Percentiles rank a stretch among this genome's conserved stretches.
Conservation (phyloP, 2,797 vertebrate genomes). For the Cryptoblepharus egeriae region DNA sequence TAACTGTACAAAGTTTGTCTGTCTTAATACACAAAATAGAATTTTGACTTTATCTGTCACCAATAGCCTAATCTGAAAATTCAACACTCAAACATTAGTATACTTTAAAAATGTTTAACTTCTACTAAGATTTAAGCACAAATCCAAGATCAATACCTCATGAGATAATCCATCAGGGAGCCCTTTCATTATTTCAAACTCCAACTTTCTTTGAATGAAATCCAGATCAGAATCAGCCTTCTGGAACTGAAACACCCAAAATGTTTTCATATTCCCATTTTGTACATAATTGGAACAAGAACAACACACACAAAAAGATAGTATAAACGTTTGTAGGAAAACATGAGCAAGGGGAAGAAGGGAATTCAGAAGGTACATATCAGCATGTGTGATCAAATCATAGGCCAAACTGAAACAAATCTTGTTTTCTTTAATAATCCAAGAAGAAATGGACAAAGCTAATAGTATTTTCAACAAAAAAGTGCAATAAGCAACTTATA, state of each 20-base stretch:
- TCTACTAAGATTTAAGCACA: background rate
- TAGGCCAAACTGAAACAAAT: background rate
- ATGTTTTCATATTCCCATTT: slow-evolving; percentile 45
- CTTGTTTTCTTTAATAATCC: background rate
- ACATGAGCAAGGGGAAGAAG: background rate
- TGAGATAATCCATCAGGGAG: slow-evolving; percentile 73
- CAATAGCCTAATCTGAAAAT: too few species aligned
- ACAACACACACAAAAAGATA: too few species aligned
- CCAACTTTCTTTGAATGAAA: slow-evolving; percentile 89
- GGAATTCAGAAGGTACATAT: background rate
- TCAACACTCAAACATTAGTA: background rate
- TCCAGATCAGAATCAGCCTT: slow-evolving; percentile 94
- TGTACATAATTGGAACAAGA: too few species aligned
- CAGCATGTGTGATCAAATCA: background rate
- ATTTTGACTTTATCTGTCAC: background rate
- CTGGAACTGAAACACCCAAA: slow-evolving; percentile 87
- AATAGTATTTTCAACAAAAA: too few species aligned
- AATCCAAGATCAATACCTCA: slow-evolving; percentile 77
- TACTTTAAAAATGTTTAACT: background rate
- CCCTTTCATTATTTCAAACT: slow-evolving; percentile 86
- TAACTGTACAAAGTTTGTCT: too few species aligned
- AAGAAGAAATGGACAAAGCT: background rate
- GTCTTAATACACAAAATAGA: too few species aligned
- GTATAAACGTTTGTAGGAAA: too few species aligned
- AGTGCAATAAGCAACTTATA: too few species aligned